Conservation (phyloP, 2,797 vertebrate genomes). For the Setipinna tenuifilis region DNA sequence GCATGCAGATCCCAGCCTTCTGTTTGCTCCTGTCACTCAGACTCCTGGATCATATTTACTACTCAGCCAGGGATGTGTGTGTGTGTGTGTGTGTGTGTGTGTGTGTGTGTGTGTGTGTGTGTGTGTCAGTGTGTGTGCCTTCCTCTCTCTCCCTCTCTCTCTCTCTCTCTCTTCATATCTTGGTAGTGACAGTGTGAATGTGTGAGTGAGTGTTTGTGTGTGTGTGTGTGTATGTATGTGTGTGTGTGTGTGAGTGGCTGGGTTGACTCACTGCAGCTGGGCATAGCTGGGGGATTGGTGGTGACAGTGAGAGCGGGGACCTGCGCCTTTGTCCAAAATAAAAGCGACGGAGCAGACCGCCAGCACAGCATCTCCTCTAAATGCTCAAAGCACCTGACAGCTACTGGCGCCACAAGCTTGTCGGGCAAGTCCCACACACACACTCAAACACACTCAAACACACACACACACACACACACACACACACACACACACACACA, state of each 20-base stretch:
- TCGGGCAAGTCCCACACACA: slow-evolving; percentile 8
- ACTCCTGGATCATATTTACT: neutral
- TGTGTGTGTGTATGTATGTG: neutral
- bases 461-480: neutral
- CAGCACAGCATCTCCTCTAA: neutral
- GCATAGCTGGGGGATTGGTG: neutral
- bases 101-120: too few relatives aligned
- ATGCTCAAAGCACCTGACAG: neutral
- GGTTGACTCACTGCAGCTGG: neutral
- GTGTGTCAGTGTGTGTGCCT: too few relatives aligned
- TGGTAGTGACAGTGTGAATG: neutral
- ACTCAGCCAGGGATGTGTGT: neutral
- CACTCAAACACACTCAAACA: slow-evolving; percentile 10
- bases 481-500: neutral
- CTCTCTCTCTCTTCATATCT: too few relatives aligned
- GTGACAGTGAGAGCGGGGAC: neutral
- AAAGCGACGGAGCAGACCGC: slow-evolving; percentile 10
- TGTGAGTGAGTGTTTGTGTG: neutral
- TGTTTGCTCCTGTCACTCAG: neutral
- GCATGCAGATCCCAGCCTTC: neutral
- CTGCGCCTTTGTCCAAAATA: slow-evolving; percentile 5
- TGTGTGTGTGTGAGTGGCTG: neutral
- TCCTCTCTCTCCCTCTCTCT: too few relatives aligned
- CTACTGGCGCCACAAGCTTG: slow-evolving; percentile 2
- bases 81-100: neutral